Percentiles rank a stretch among this genome's conserved stretches.
Conservation (phyloP, 2,797 vertebrate species). For the Oceanodroma leucorhoa region DNA sequence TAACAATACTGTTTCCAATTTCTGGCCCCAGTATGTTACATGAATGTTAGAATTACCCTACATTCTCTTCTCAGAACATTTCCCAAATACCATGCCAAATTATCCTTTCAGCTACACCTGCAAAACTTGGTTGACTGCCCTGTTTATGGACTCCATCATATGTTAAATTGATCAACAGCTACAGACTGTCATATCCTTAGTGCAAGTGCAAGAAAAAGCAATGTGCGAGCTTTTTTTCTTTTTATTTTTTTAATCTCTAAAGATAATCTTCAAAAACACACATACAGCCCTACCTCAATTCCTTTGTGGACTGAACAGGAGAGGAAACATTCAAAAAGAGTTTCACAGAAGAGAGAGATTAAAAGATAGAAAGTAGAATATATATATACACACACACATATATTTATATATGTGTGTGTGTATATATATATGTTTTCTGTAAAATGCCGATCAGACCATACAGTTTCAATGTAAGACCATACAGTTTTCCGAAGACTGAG, state of each 20-base stretch:
- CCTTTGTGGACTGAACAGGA: slow-evolving; percentile 14
- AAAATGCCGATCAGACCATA: not conserved
- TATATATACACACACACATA: not conserved
- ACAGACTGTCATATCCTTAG: not conserved
- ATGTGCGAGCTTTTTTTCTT: not conserved
- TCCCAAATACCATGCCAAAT: not conserved
- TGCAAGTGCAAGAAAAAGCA: not conserved
- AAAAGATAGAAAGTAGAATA: not conserved
- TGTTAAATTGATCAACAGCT: not conserved
- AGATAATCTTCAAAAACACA: not conserved
- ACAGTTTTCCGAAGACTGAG: not conserved
- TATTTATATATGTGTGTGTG: accelerated
- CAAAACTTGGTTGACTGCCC: not conserved
- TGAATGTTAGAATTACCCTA: not conserved
- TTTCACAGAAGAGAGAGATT: slow-evolving; percentile 12
- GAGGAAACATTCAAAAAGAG: not conserved
- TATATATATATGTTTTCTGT: not conserved
- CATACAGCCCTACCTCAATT: not conserved
- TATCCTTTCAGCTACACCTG: not conserved
- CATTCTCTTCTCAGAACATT: not conserved
- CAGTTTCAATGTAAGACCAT: not conserved
- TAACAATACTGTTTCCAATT: not conserved
- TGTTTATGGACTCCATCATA: not conserved
- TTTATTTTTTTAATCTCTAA: not conserved
- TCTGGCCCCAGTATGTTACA: not conserved